A percentile compares a stretch with the other conserved stretches of the same genome.
Conservation (phyloP, 1,140 invertebrate species). For the fruit fly (Drosophila melanogaster) region DNA sequence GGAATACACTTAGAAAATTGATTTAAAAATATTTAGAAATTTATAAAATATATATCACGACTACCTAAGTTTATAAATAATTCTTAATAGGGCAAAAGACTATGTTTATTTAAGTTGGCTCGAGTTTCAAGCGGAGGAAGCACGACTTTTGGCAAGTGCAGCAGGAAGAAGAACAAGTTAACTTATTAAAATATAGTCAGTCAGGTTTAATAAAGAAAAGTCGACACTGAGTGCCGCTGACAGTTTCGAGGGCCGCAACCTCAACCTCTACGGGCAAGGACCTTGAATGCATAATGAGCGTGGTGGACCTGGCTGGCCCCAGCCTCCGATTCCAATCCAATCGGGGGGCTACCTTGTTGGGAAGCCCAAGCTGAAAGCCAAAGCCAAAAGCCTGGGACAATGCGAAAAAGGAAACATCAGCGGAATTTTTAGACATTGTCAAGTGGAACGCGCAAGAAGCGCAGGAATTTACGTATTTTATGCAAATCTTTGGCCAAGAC, state of each 20-base stretch:
- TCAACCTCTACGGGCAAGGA: conserved; percentile 68
- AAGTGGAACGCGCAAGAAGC: conserved; percentile 53
- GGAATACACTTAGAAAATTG: conserved; percentile 26
- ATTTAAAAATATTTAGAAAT: not conserved
- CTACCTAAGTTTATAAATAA: no score
- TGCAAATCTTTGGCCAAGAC: conserved; percentile 60
- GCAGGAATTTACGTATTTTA: conserved; percentile 75
- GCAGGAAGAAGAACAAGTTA: conserved; percentile 26
- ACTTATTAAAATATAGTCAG: conserved; percentile 70
- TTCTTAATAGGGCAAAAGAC: no score
- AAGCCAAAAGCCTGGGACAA: conserved; percentile 44
- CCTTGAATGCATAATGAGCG: conserved; percentile 83
- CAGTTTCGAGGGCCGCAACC: conserved; percentile 67
- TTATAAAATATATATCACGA: no score
- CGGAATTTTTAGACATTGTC: conserved; percentile 79
- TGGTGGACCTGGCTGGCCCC: conserved; percentile 1
- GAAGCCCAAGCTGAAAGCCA: conserved; percentile 14
- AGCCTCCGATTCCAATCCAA: conserved; percentile 3
- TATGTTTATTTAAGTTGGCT: no score
- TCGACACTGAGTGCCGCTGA: conserved; percentile 68
- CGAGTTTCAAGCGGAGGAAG: not conserved
- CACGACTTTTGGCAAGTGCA: conserved; percentile 8
- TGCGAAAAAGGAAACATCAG: conserved; percentile 70
- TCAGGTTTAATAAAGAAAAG: conserved; percentile 78
- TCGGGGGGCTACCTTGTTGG: conserved; percentile 32